Evolutionary conservation across 1,140 invertebrate genomes (phyloP).

Genomic region (Neoseiulus cucumeris): DNA sequence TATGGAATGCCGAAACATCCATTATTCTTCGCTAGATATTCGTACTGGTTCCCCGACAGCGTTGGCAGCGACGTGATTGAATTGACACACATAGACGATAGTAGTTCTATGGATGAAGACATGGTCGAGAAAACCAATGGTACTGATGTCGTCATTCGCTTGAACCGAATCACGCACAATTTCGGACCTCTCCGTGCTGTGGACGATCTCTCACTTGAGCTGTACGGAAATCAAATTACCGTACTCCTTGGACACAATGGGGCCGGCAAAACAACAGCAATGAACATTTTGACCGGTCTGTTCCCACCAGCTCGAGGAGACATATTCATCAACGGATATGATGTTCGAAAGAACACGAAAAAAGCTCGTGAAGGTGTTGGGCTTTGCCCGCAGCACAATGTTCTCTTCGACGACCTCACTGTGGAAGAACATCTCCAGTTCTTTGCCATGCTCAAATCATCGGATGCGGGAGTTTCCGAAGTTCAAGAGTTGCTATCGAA

Average conservation of each 20-base stretch:
- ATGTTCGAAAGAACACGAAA: slow-evolving; percentile 33
- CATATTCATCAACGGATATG: slow-evolving; percentile 43
- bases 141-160: neutral
- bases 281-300: slow-evolving; percentile 32
- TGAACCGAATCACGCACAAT: neutral
- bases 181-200: slow-evolving; percentile 32
- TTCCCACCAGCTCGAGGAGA: slow-evolving; percentile 43
- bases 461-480: neutral
- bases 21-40: neutral
- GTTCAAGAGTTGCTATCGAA: neutral
- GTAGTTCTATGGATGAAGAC: neutral
- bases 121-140: neutral
- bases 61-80: neutral
- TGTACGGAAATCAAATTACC: slow-evolving; percentile 39
- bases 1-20: neutral
- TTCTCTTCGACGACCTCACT: slow-evolving; percentile 27
- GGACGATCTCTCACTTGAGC: slow-evolving; percentile 44
- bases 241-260: slow-evolving; percentile 38
- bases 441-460: slow-evolving; percentile 21
- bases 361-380: slow-evolving; percentile 10
- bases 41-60: neutral
- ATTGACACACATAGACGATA: neutral
- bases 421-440: slow-evolving; percentile 29
- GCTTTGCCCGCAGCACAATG: slow-evolving; percentile 16
- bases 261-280: slow-evolving; percentile 37